Base-by-base conservation (phyloP, 2,113 vertebrate species). In the Morone chrysops region DNA sequence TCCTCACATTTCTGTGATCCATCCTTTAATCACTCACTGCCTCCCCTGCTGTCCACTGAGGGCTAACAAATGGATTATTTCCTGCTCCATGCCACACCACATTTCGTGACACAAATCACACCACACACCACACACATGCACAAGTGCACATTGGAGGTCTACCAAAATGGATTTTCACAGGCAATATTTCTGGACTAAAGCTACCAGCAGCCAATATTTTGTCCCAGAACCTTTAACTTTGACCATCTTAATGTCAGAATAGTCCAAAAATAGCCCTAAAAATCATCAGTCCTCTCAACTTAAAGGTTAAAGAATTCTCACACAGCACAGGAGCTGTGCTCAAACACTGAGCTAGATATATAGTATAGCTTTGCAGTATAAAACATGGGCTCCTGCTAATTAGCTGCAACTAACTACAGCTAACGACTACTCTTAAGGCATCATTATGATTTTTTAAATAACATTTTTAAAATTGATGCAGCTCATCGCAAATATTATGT, bases 1-100 rank as follows among this genome's bases (percentile, higher is more conserved):
- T 70, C 69, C 72, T 76, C 80, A 70, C 78, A 72, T 89, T 83
- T 63, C 75, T 80, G 79, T 71, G 72, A 82, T 84, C 77, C 79
- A 63, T 72, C 57, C 62, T 87, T 85, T 84, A 90, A 91, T 92
- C 88, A 83, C 78, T 92, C 87, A 86, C 84, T 84, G 82, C 79
- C 84, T 82, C 77, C 85, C 71, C 82, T 81, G 80, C 82, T 84
- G 89, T 92, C 89, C 71, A 31, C 73, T 14, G 51, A 88, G 45
- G 57, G 70, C 79, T 48, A 62, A 83, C 69, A 75, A 87, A 87
- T 87, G 57, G 82, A 82, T 87, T 68, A 40, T 62, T 57, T 75
- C 61, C 78, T 36, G 76, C 76, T 72, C 45, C 25, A 9, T 61
- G 75, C 63, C 60, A 80, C 78, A 71, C 56, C 6, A 56, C 45